These are phyloP conservation scores for Sebastes alutus DNA, from an alignment of 2,797 vertebrate species.

Conservation along the genomic window DNA sequence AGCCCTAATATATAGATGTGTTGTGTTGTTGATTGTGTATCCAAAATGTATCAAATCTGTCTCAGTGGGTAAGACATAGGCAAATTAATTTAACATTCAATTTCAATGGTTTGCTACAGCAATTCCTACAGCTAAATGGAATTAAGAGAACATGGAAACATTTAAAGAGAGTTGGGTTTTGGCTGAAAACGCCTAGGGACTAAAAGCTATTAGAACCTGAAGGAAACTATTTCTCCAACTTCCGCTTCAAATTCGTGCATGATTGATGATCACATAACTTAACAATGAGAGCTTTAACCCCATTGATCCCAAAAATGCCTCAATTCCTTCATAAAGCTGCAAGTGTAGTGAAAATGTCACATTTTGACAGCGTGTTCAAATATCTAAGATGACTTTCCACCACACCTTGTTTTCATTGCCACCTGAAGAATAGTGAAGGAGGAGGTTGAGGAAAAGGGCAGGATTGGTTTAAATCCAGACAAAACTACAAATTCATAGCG, in stretches of 20 bases:
- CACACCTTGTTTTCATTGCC: slow-evolving; percentile 41
- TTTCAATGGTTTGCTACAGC: background rate
- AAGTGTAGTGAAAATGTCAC: slow-evolving; percentile 68
- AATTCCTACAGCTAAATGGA: background rate
- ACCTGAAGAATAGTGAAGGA: slow-evolving; percentile 13
- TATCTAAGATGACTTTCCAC: slow-evolving; percentile 37
- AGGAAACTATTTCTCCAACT: slow-evolving; percentile 74
- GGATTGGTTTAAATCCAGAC: slow-evolving; percentile 25
- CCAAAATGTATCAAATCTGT: background rate
- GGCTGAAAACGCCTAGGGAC: background rate
- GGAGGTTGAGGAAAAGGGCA: slow-evolving; percentile 19
- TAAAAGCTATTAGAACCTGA: slow-evolving; percentile 38
- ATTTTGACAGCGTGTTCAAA: slow-evolving; percentile 62
- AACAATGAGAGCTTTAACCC: slow-evolving; percentile 83
- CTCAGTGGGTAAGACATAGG: background rate
- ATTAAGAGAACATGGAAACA: slow-evolving; percentile 8
- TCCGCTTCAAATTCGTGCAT: slow-evolving; percentile 75
- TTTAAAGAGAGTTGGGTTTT: slow-evolving; percentile 24
- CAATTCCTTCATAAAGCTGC: slow-evolving; percentile 74
- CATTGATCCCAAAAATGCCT: slow-evolving; percentile 56
- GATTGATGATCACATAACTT: slow-evolving; percentile 85
- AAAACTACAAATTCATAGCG: slow-evolving; percentile 5
- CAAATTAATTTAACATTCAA: background rate
- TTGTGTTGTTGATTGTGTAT: background rate
- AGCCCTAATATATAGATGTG: background rate